These are phyloP conservation scores for Pogona vitticeps DNA, from an alignment of 2,113 vertebrate genomes.

Conservation along the genomic window DNA sequence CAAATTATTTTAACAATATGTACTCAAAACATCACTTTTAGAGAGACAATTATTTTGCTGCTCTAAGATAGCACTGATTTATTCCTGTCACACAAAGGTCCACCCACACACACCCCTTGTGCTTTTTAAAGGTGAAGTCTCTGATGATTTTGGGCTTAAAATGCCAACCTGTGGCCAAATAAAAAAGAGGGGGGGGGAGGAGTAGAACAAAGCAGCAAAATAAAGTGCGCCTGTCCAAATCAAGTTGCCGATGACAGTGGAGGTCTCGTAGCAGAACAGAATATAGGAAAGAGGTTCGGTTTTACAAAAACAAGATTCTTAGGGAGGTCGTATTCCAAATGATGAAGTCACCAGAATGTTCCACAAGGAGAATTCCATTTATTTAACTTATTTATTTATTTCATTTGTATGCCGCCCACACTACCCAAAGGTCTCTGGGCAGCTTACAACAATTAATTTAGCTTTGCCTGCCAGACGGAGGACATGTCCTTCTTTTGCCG, in stretches of 20 bases:
- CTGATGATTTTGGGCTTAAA: constrained; percentile 51
- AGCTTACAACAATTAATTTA: no score
- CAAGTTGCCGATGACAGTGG: neutral
- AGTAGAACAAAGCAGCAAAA: neutral
- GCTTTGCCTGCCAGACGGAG: no score
- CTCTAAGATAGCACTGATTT: constrained; percentile 59
- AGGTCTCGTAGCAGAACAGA: neutral
- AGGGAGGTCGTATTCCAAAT: no score
- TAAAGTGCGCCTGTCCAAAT: constrained; percentile 13
- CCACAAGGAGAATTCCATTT: no score
- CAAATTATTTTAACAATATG: neutral
- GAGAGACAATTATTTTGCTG: constrained; percentile 47
- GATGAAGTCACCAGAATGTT: no score
- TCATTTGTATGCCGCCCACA: no score
- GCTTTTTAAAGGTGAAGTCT: constrained; percentile 39
- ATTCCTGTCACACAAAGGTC: constrained; percentile 52
- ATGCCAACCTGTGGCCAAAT: constrained; percentile 39
- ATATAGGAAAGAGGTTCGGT: neutral
- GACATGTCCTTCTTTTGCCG: no score
- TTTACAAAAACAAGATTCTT: neutral
- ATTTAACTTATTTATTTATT: no score
- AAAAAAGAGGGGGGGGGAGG: neutral
- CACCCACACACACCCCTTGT: neutral
- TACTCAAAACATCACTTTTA: constrained; percentile 51
- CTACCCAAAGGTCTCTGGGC: no score